Evolutionary conservation across 1,140 invertebrate genomes (phyloP).

Genomic region (Homarus americanus): DNA sequence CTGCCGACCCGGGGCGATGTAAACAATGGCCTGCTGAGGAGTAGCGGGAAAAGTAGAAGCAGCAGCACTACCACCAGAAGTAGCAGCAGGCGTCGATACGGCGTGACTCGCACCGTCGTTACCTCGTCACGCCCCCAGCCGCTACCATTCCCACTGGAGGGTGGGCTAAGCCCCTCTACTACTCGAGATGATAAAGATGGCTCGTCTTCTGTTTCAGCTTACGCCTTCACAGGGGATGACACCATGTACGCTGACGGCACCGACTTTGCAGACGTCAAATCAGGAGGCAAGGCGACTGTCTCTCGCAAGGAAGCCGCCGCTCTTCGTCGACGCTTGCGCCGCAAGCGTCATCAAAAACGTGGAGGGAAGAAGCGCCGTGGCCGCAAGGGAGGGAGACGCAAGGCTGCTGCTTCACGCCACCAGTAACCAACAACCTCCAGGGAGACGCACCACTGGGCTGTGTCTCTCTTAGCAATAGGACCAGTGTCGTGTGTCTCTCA

Average conservation of each 20-base stretch:
- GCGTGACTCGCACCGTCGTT: constrained; percentile 1
- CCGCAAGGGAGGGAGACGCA: constrained; percentile 24
- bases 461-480: not conserved
- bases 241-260: constrained; percentile 67
- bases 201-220: constrained; percentile 65
- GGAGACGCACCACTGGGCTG: not conserved
- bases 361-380: constrained; percentile 29
- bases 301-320: constrained; percentile 49
- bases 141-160: not conserved
- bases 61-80: constrained; percentile 15
- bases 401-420: no score
- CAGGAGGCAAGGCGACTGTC: constrained; percentile 15
- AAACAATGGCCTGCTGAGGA: not conserved
- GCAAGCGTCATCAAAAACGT: constrained; percentile 67
- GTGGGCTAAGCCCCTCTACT: not conserved
- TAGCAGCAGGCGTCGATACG: constrained; percentile 18
- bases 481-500: not conserved
- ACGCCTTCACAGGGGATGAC: constrained; percentile 70
- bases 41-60: not conserved
- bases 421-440: not conserved
- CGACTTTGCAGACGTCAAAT: constrained; percentile 61
- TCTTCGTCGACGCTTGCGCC: constrained; percentile 59
- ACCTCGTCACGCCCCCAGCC: not conserved
- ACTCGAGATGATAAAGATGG: constrained; percentile 40
- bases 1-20: not conserved